Percentiles rank a stretch among this genome's conserved stretches.
Conservation (phyloP, 2,113 vertebrate species). For the Pomatorhinus ruficollis region DNA sequence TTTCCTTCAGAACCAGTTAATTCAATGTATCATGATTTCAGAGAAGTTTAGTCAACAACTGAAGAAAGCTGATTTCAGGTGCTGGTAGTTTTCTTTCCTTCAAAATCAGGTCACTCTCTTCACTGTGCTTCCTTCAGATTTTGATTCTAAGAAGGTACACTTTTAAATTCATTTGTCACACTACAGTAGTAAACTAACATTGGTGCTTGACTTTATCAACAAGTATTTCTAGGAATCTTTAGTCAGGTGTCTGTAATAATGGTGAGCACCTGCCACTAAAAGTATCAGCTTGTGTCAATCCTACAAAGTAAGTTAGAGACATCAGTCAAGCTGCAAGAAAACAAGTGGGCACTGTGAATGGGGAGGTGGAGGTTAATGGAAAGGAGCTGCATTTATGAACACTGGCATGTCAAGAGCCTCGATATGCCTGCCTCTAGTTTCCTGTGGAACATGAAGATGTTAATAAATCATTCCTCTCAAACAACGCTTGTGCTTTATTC, state of each 20-base stretch:
- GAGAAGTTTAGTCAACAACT: slow-evolving; percentile 52
- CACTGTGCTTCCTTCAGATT: slow-evolving; percentile 57
- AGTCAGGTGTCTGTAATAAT: not conserved
- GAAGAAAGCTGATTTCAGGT: slow-evolving; percentile 55
- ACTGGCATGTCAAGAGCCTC: not conserved
- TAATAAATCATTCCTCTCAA: not conserved
- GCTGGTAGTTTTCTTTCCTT: slow-evolving; percentile 50
- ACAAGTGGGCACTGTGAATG: not conserved
- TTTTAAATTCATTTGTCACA: slow-evolving; percentile 33
- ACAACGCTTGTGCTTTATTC: not conserved
- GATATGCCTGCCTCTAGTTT: not conserved
- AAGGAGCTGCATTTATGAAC: not conserved
- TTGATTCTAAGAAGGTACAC: slow-evolving; percentile 54
- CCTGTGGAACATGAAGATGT: not conserved
- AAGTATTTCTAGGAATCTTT: not conserved
- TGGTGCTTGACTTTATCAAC: not conserved
- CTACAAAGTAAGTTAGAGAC: not conserved
- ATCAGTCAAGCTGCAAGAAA: slow-evolving; percentile 10
- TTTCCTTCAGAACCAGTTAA: slow-evolving; percentile 62
- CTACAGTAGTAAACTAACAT: slow-evolving; percentile 34
- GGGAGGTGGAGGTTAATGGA: not conserved
- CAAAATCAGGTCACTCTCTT: slow-evolving; percentile 61
- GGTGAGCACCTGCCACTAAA: not conserved
- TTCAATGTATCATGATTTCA: slow-evolving; percentile 50
- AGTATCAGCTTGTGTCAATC: not conserved